Conservation (phyloP, 64 coral and sea anemone species). For the Pachyseris speciosa region DNA sequence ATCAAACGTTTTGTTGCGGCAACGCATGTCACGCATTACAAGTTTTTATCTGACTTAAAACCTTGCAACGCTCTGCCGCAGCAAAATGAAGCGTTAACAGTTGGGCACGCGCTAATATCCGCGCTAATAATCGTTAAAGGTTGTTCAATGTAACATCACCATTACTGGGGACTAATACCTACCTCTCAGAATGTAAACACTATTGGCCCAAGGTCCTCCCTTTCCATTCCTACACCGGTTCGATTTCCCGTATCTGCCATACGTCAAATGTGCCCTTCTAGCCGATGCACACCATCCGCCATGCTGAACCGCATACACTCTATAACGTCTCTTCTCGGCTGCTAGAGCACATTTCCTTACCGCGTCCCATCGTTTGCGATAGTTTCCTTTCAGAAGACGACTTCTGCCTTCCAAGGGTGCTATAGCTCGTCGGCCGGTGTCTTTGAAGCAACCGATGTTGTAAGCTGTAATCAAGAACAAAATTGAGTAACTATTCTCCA, state of each 20-base stretch:
- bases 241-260: constrained; percentile 37
- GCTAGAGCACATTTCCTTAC: constrained; percentile 48
- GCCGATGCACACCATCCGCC: constrained; percentile 39
- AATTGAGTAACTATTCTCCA: background rate
- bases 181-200: constrained; percentile 55
- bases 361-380: background rate
- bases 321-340: constrained; percentile 8
- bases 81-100: too few relatives aligned
- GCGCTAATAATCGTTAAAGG: too few relatives aligned
- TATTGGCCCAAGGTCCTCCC: constrained; percentile 61
- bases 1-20: too few relatives aligned
- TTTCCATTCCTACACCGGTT: constrained; percentile 42
- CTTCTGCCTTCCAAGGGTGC: constrained; percentile 34
- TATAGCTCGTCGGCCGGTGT: constrained; percentile 38
- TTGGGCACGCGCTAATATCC: too few relatives aligned
- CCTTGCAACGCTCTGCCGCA: too few relatives aligned
- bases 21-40: too few relatives aligned
- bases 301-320: constrained; percentile 57
- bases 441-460: constrained; percentile 56
- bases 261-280: background rate
- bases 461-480: background rate
- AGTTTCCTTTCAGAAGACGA: constrained; percentile 42
- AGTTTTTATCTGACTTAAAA: too few relatives aligned
- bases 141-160: too few relatives aligned
- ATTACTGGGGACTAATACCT: too few relatives aligned